A percentile compares a stretch with the other conserved stretches of the same genome.
phyloP scores from a whole-genome alignment of 2,797 vertebrate species.

The Falco rusticolus region DNA sequence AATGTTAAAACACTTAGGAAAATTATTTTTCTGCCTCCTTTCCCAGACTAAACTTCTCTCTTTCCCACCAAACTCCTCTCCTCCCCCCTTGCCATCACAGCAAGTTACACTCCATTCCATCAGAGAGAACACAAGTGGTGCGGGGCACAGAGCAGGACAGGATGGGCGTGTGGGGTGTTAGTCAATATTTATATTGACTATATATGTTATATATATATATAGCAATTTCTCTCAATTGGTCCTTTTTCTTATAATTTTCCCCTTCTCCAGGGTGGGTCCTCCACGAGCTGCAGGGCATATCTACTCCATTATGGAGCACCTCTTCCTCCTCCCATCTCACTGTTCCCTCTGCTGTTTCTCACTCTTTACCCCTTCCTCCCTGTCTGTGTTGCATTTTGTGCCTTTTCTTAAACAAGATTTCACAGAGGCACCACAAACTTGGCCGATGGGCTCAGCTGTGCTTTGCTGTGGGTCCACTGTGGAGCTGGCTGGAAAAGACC shows the following conservation, averaged over 20 bases:
- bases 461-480: fast-evolving
- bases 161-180: fast-evolving
- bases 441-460: fast-evolving
- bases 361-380: not conserved
- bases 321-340: not conserved
- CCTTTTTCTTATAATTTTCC: not conserved
- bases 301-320: not conserved
- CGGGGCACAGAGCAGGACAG: too few relatives aligned
- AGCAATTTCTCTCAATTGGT: not conserved
- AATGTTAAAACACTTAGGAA: not conserved
- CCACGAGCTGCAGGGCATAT: not conserved
- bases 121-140: not conserved
- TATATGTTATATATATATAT: too few relatives aligned
- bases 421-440: not conserved
- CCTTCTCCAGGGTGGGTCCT: not conserved
- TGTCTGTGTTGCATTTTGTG: not conserved
- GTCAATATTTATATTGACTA: too few relatives aligned
- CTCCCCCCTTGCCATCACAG: not conserved
- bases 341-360: not conserved
- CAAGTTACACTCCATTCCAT: not conserved
- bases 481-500: not conserved
- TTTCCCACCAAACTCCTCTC: not conserved
- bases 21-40: not conserved
- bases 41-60: not conserved
- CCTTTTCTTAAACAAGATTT: not conserved